Percentiles rank a stretch among this genome's conserved stretches.
Evolutionary conservation across 2,888 invertebrate genomes (phyloP).

Genomic region (Noctua pronuba): DNA sequence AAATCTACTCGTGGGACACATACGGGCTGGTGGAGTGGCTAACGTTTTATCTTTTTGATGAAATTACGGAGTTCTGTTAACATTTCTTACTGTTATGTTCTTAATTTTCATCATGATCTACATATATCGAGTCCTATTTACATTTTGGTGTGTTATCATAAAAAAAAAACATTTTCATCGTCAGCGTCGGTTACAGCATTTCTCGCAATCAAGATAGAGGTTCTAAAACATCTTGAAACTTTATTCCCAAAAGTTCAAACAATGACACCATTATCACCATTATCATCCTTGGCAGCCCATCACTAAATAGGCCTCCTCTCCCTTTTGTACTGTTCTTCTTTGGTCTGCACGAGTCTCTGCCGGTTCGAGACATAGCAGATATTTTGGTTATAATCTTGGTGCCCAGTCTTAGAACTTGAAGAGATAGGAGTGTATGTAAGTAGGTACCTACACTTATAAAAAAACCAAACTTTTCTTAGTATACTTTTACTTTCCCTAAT

Average conservation of each 20-base stretch:
- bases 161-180: background rate
- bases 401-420: background rate
- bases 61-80: background rate
- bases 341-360: background rate
- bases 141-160: background rate
- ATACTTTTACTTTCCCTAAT: background rate
- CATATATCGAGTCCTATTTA: background rate
- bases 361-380: background rate
- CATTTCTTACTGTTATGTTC: background rate
- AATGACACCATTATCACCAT: background rate
- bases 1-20: conserved; percentile 53
- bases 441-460: background rate
- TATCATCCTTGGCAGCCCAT: background rate
- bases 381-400: background rate
- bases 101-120: background rate
- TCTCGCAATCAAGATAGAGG: background rate
- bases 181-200: background rate
- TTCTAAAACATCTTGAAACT: background rate
- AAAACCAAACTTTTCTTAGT: conserved; percentile 8
- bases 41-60: background rate
- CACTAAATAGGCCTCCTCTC: background rate
- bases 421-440: background rate
- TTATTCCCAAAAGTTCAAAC: background rate
- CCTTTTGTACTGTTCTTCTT: background rate
- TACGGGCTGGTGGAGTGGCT: conserved; percentile 3